Percentiles rank a stretch among this genome's conserved stretches.
Conservation (phyloP, 2,888 invertebrate genomes). For the Ommatoiulus sabulosus region DNA sequence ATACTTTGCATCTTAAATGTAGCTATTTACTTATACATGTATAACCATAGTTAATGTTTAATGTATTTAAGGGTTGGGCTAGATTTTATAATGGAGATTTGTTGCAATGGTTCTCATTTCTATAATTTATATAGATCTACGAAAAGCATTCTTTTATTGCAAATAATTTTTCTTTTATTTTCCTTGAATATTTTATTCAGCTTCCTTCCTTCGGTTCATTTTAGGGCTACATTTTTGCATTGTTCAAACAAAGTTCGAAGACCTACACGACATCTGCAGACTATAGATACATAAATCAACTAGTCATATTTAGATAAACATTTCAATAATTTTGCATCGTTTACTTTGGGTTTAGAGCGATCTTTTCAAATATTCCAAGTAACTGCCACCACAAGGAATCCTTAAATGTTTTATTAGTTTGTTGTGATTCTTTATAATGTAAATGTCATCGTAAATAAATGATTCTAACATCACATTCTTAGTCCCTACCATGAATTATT, state of each 20-base stretch:
- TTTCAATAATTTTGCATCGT: neutral
- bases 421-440: neutral
- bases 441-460: neutral
- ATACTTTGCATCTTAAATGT: too few relatives aligned
- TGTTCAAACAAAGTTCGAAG: neutral
- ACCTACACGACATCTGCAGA: neutral
- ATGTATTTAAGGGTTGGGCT: too few relatives aligned
- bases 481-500: conserved; percentile 16
- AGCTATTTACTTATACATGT: too few relatives aligned
- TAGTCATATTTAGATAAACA: neutral
- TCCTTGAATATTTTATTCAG: too few relatives aligned
- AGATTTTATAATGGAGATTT: too few relatives aligned
- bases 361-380: neutral
- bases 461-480: neutral
- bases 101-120: too few relatives aligned
- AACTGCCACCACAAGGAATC: neutral
- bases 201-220: too few relatives aligned
- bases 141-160: too few relatives aligned
- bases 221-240: neutral
- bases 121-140: too few relatives aligned
- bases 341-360: neutral
- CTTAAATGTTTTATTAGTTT: neutral
- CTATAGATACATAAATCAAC: neutral
- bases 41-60: too few relatives aligned
- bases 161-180: too few relatives aligned